Conservation (phyloP, 2,797 vertebrate species). For the Parambassis ranga region DNA sequence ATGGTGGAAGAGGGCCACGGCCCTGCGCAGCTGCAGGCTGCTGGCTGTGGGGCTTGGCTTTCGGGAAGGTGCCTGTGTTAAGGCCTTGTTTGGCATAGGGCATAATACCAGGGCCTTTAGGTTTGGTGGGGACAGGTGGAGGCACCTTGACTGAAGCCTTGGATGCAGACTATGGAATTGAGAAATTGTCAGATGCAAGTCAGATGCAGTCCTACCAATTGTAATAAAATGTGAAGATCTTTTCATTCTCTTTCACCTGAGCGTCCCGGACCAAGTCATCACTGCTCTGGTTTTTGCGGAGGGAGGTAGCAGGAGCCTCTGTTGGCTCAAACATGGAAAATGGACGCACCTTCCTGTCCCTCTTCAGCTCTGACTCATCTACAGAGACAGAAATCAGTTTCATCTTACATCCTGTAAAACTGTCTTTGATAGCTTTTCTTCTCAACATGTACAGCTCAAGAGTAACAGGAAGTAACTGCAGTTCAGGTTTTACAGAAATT, state of each 20-base stretch:
- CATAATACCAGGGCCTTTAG: conserved; percentile 87
- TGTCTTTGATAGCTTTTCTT: not conserved
- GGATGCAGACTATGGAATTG: conserved; percentile 75
- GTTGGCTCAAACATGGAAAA: conserved; percentile 94
- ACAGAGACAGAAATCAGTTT: conserved; percentile 5
- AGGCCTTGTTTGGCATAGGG: conserved; percentile 80
- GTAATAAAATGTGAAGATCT: not conserved
- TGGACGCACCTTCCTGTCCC: conserved; percentile 90
- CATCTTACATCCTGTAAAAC: not conserved
- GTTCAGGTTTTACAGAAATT: not conserved
- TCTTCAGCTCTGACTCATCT: conserved; percentile 85
- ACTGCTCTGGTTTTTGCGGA: conserved; percentile 96
- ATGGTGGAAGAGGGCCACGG: conserved; percentile 70
- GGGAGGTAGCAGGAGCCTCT: conserved; percentile 76
- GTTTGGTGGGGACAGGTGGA: conserved; percentile 95
- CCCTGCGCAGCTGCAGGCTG: conserved; percentile 71
- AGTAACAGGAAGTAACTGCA: not conserved
- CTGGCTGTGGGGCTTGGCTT: conserved; percentile 80
- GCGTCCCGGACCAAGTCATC: conserved; percentile 92
- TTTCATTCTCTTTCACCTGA: conserved; percentile 78
- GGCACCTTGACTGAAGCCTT: conserved; percentile 91
- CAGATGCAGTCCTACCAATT: not conserved
- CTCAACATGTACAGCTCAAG: not conserved
- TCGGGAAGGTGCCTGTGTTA: conserved; percentile 78
- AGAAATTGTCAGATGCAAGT: conserved; percentile 1